These are phyloP conservation scores for Dromas ardeola DNA, from an alignment of 2,113 vertebrate species.

Conservation along the genomic window DNA sequence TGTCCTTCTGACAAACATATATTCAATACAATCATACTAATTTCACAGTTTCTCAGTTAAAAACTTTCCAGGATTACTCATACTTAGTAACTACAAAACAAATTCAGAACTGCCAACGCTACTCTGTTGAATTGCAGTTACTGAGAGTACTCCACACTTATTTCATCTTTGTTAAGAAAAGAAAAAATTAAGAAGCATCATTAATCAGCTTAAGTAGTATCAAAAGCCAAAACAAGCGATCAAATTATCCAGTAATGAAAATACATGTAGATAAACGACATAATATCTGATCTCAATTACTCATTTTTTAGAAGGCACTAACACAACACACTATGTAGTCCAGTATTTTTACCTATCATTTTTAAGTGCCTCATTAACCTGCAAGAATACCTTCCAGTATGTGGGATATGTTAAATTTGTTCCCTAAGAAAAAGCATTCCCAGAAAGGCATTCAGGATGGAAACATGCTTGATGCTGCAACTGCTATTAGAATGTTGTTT, in stretches of 20 bases:
- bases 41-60: neutral
- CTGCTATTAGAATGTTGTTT: neutral
- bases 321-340: neutral
- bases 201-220: neutral
- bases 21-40: neutral
- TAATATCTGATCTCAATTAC: neutral
- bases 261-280: neutral
- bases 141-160: neutral
- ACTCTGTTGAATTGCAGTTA: neutral
- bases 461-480: neutral
- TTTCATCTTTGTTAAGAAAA: neutral
- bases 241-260: neutral
- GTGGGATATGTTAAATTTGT: neutral
- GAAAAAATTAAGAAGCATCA: neutral
- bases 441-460: neutral
- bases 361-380: neutral
- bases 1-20: neutral
- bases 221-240: neutral
- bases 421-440: neutral
- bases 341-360: neutral
- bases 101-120: neutral
- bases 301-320: neutral
- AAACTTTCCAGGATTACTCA: constrained; percentile 40
- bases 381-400: neutral
- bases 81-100: neutral